phyloP scores from a whole-genome alignment of 2,113 vertebrate genomes.

The Copsychus sechellarum region DNA sequence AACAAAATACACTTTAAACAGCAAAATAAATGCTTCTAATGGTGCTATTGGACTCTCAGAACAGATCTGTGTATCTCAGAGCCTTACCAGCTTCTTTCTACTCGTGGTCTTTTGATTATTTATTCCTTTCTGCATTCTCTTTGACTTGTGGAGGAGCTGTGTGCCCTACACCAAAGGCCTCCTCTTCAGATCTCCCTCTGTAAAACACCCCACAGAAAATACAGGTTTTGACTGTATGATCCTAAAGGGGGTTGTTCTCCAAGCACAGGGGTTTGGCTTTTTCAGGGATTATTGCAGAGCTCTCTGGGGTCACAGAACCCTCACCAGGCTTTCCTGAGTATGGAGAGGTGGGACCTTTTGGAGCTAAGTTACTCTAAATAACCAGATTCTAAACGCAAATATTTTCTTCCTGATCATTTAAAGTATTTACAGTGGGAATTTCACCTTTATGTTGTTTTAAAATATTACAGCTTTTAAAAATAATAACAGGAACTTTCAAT shows the following conservation, averaged over 20 bases:
- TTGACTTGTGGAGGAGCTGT: background rate
- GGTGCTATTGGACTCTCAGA: background rate
- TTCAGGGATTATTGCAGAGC: background rate
- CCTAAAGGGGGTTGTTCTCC: background rate
- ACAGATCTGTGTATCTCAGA: background rate
- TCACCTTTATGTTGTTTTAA: background rate
- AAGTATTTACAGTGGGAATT: background rate
- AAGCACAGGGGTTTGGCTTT: background rate
- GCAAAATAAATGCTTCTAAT: background rate
- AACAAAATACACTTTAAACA: background rate
- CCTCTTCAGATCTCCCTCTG: constrained; percentile 17
- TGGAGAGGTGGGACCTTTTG: background rate
- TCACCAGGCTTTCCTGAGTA: background rate
- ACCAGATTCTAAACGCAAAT: background rate
- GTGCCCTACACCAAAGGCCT: background rate
- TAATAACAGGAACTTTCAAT: background rate
- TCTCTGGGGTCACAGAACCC: background rate
- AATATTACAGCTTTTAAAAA: background rate
- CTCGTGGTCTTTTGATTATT: constrained; percentile 41
- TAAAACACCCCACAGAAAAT: background rate
- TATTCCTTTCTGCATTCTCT: constrained; percentile 51
- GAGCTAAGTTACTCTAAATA: background rate
- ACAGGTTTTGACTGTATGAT: background rate
- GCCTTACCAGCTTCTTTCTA: background rate
- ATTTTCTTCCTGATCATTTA: background rate